Evolutionary conservation across 2,113 vertebrate species (phyloP).

Genomic region (Boulengerochromis microlepis): DNA sequence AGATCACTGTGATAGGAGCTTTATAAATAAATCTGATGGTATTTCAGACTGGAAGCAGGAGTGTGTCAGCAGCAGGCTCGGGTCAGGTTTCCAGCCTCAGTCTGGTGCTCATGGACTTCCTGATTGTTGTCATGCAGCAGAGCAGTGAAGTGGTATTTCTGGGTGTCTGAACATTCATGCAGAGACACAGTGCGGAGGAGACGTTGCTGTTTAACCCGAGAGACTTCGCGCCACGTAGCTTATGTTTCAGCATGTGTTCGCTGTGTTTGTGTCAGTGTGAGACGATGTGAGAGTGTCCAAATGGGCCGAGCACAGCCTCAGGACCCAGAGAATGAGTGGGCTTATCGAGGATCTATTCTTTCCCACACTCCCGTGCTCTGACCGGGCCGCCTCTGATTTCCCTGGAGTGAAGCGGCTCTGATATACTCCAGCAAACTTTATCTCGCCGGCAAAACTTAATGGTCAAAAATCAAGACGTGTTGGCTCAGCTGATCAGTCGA

Average conservation of each 20-base stretch:
- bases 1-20: not conserved
- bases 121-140: not conserved
- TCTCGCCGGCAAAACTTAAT: slow-evolving; percentile 36
- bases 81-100: not conserved
- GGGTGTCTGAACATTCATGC: not conserved
- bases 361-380: slow-evolving; percentile 57
- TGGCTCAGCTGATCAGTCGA: slow-evolving; percentile 16
- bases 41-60: not conserved
- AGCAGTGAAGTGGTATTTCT: not conserved
- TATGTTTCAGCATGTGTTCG: not conserved
- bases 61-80: not conserved
- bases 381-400: slow-evolving; percentile 61
- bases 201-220: not conserved
- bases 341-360: slow-evolving; percentile 62
- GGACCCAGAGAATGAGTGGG: slow-evolving; percentile 7
- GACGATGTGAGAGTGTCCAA: not conserved
- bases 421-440: slow-evolving; percentile 44
- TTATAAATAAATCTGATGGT: not conserved
- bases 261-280: not conserved
- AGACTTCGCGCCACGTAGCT: not conserved
- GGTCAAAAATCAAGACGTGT: slow-evolving; percentile 42
- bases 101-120: not conserved
- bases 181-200: not conserved
- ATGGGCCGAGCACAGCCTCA: not conserved
- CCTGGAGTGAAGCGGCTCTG: slow-evolving; percentile 42